Percentiles rank a stretch among this genome's conserved stretches.
These are phyloP conservation scores for Emydura subglobosa DNA, from an alignment of 2,113 vertebrate species.

Conservation along the genomic window DNA sequence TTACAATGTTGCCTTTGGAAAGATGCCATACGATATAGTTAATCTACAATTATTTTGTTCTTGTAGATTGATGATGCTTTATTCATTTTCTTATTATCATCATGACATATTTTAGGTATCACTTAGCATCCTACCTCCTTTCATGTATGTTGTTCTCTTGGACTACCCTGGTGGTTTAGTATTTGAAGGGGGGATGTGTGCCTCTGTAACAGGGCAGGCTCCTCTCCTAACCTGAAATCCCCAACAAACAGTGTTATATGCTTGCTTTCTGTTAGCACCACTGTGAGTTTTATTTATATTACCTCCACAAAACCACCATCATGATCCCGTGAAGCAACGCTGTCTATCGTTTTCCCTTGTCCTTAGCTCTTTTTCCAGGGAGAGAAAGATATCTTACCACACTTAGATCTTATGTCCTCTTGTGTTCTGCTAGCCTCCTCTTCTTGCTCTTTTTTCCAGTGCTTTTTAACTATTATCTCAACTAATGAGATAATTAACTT, in stretches of 20 bases:
- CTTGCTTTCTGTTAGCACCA: background rate
- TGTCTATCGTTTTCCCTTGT: background rate
- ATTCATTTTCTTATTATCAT: background rate
- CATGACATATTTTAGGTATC: background rate
- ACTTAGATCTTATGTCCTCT: background rate
- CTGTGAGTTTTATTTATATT: background rate
- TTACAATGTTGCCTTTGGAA: background rate
- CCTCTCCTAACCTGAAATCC: background rate
- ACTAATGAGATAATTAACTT: background rate
- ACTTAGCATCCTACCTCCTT: background rate
- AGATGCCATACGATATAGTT: background rate
- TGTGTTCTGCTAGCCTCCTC: background rate
- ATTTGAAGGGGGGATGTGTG: background rate
- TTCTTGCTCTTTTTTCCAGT: background rate
- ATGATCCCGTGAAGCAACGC: background rate
- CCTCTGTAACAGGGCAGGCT: background rate
- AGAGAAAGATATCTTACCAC: background rate
- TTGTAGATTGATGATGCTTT: background rate
- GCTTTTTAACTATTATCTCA: background rate
- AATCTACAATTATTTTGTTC: background rate
- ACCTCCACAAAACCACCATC: background rate
- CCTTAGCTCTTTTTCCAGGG: background rate
- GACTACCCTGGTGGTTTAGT: background rate
- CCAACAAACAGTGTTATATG: background rate
- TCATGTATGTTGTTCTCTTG: background rate